Evolutionary conservation across 2,888 invertebrate species (phyloP).

Genomic region (Ditula angustiorana): DNA sequence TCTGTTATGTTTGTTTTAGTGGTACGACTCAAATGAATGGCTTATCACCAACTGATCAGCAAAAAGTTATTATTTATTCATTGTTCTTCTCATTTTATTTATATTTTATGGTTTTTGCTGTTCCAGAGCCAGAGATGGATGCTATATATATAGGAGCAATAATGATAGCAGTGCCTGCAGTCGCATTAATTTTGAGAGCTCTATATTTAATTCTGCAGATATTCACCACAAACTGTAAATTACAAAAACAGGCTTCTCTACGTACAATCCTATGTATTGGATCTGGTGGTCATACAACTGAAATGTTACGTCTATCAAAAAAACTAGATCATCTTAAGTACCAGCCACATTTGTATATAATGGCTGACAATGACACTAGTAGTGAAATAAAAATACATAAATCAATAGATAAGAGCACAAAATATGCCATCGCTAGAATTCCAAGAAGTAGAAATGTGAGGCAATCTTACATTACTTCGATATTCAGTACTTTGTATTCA

Average conservation of each 20-base stretch:
- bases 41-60: too few relatives aligned
- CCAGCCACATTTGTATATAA: conserved; percentile 90
- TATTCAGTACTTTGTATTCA: conserved; percentile 92
- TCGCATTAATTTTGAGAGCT: conserved; percentile 51
- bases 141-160: conserved; percentile 31
- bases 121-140: conserved; percentile 25
- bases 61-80: too few relatives aligned
- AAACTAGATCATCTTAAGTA: conserved; percentile 88
- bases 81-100: too few relatives aligned
- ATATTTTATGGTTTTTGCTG: neutral
- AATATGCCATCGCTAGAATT: conserved; percentile 86
- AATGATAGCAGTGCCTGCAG: conserved; percentile 40
- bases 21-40: too few relatives aligned
- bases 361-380: conserved; percentile 91
- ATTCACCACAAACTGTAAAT: conserved; percentile 54
- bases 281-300: conserved; percentile 97
- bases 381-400: conserved; percentile 89
- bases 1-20: too few relatives aligned
- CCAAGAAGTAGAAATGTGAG: conserved; percentile 95
- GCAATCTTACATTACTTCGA: conserved; percentile 92
- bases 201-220: conserved; percentile 58
- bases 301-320: conserved; percentile 92
- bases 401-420: conserved; percentile 67
- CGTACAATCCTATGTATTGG: conserved; percentile 88
- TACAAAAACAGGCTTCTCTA: conserved; percentile 53